Base-by-base conservation (phyloP, 2,888 invertebrate species). In the Drosophila algonquin region DNA sequence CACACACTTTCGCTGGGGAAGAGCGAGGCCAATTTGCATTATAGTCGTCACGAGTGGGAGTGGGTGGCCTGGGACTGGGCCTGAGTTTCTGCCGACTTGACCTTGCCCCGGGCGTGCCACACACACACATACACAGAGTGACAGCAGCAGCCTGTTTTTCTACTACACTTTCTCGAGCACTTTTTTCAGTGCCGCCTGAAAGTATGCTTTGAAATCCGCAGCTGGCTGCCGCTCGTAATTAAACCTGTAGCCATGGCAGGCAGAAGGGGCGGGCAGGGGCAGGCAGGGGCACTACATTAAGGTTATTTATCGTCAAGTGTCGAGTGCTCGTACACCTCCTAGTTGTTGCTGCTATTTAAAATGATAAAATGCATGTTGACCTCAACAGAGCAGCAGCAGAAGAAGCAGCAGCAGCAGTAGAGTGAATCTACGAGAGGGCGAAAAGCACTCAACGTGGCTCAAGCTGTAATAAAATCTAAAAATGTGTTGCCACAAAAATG, bases 401-500 rank as follows among this genome's bases (percentile, higher is more conserved):
- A 6, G 24, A 4, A 24, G 6, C 40, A 40, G 14, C 40, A 40
- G 14, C 5, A 10, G 14, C 40, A 14, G 40, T 18, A 12, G 35
- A 40, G 24, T 45, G n/a, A 55, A 44, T 10, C 14, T 18, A 30
- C 46, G 59, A 48, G 51, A 60, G 63, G 50, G 50, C 67, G 68
- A 73, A 67, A 65, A 73, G 79, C 75, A 80, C 75, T 77, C 74
- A 80, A 71, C 58, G 56, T 30, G 78, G 81, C 78, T 76, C 61
- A 65, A 69, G 75, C 75, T 80, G 89, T 90, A 90, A 89, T 90
- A 86, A 89, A 90, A 90, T 87, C 86, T 77, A 81, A 90, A 86
- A 89, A 90, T 90, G 86, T 89, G 89, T 90, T 88, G 80, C 85
- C 85, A 80, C 85, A 86, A 80, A 89, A 87, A 87, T 86, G 78